Evolutionary conservation across 2,888 invertebrate species (phyloP).

Genomic region (Synergus gifuensis): DNA sequence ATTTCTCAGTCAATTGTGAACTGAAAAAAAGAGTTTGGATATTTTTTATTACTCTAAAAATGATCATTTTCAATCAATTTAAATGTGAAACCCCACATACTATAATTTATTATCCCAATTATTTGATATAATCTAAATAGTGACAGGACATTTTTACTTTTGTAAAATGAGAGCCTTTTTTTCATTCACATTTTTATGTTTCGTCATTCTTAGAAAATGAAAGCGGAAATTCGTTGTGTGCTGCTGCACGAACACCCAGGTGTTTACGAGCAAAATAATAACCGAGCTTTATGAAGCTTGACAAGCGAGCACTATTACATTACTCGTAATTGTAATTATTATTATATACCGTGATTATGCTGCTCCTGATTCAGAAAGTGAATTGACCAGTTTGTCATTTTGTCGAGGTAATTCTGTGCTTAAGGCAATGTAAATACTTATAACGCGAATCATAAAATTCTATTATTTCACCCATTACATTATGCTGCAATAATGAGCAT

Average conservation of each 20-base stretch:
- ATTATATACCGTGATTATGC: conserved; percentile 63
- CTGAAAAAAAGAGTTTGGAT: too few species aligned
- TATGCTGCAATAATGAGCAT: conserved; percentile 4
- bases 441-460: conserved; percentile 24
- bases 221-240: neutral
- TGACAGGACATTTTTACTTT: neutral
- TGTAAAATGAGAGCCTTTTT: neutral
- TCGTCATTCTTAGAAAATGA: neutral
- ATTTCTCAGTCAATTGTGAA: neutral
- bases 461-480: conserved; percentile 35
- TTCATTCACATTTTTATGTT: neutral
- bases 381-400: conserved; percentile 36
- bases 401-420: neutral
- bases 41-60: neutral
- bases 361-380: conserved; percentile 47
- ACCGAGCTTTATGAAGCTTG: conserved; percentile 68
- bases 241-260: conserved; percentile 54
- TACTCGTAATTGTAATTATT: conserved; percentile 68
- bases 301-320: conserved; percentile 66
- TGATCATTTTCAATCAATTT: neutral
- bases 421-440: conserved; percentile 14
- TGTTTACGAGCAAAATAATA: conserved; percentile 71
- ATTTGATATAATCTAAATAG: too few species aligned
- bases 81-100: too few species aligned
- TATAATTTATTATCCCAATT: too few species aligned